Evolutionary conservation across 2,888 invertebrate species (phyloP), one percentile per base, ranked within the genome.

Genomic region (Drosophila trichaetosa): DNA sequence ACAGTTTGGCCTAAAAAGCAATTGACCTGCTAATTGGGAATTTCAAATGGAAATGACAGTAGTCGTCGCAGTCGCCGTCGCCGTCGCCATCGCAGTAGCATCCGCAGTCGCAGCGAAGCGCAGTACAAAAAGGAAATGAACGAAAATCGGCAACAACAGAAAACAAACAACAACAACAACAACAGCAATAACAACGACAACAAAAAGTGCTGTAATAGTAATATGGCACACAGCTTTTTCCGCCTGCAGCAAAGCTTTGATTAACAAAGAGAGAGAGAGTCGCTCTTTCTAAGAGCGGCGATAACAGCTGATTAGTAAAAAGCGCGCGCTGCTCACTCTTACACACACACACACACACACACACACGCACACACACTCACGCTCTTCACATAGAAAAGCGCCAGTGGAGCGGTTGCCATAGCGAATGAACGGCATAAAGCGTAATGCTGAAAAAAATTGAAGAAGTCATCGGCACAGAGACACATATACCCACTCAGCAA

Each of bases 381-480:
- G 38, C 65, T 24, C 49, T 61, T 29, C 57, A 56, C 54, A 77
- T 63, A 63, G 56, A 68, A 76, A 73, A 61, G 67, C 69, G 69
- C 54, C 56, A 74, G 69, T 73, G 79, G 61, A 80, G 76, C 84
- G 85, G 89, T 89, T 89, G 85, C 85, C 87, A 86, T 89, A 87
- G 90, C 87, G 88, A 89, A 87, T 77, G 86, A 85, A 88, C 83
- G 72, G 81, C 75, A 80, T 86, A 87, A 87, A 89, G 82, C 86
- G 88, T 70, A 88, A 84, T 73, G 82, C 46, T 74, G 63, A 66
- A 82, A 78, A 67, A 79, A 79, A 85, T 68, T 83, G 83, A 89
- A 89, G 89, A 88, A 90, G 87, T 87, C 90, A 90, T 90, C 91
- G 91, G 90, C 91, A 91, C 91, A 91, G 92, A 91, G 91, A 91